phyloP scores from a whole-genome alignment of 2,113 vertebrate genomes.

The Toxotes jaculatrix region DNA sequence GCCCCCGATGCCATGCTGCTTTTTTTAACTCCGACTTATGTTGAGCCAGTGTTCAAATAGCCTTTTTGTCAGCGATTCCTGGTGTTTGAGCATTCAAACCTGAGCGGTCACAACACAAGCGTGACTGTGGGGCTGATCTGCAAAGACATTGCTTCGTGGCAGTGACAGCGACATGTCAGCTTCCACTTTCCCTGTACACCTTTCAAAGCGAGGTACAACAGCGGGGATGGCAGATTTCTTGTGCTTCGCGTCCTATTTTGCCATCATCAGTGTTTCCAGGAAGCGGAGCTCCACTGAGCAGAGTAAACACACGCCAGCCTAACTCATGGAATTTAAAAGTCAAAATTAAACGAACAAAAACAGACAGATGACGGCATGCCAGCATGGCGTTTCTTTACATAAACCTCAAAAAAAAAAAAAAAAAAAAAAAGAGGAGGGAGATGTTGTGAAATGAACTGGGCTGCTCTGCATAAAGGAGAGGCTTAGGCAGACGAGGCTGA shows the following conservation, averaged over 20 bases:
- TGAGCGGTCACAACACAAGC: constrained; percentile 58
- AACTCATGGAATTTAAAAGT: constrained; percentile 59
- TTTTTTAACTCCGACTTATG: constrained; percentile 75
- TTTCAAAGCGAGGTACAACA: constrained; percentile 61
- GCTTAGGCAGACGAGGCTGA: constrained; percentile 34
- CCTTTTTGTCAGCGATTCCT: constrained; percentile 65
- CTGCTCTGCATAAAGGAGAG: constrained; percentile 51
- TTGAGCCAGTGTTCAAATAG: constrained; percentile 75
- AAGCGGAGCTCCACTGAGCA: constrained; percentile 26
- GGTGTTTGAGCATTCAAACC: constrained; percentile 54
- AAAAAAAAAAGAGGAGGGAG: not conserved
- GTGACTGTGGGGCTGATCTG: constrained; percentile 64
- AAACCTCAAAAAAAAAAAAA: constrained; percentile 6
- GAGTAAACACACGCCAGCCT: constrained; percentile 29
- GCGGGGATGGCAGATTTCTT: constrained; percentile 51
- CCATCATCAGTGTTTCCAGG: constrained; percentile 49
- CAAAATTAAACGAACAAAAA: constrained; percentile 42
- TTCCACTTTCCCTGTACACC: constrained; percentile 42
- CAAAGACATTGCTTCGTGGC: constrained; percentile 66
- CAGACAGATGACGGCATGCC: constrained; percentile 23
- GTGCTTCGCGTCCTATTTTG: constrained; percentile 44
- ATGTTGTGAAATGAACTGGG: constrained; percentile 6
- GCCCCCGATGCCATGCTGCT: constrained; percentile 61
- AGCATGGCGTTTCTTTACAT: constrained; percentile 37
- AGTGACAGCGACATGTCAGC: constrained; percentile 65